Evolutionary conservation across 1,140 invertebrate species (phyloP), one percentile per base, ranked within the genome.

Genomic region (Neodiprion pinetum): DNA sequence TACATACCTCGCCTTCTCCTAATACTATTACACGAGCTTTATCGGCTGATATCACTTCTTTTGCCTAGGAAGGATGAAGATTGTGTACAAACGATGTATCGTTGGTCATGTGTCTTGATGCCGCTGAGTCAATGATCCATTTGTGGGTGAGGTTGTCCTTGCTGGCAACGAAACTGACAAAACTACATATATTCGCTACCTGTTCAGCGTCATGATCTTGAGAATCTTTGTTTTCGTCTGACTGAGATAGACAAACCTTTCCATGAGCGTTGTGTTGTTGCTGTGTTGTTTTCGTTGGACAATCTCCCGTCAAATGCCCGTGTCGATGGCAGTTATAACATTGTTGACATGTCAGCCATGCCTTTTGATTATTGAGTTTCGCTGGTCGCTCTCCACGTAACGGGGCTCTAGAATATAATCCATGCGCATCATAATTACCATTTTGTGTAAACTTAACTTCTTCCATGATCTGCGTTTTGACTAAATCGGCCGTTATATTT

Each of bases 381-480:
- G 17, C 17, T 21, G 17, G 17, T 21, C 17, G 17, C 17, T 21
- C 17, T 21, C 17, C 17, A 21, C 17, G 17, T 21, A 21, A 21
- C 17, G 0, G 17, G 17, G 17, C 17, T 21, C 17, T 21, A 21
- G 17, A 21, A 21, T 21, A 21, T 21, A 21, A 21, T 21, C 17
- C 17, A 21, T 21, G 17, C 17, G 17, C 17, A 21, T 21, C 17
- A 21, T 21, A 21, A 21, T 21, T 21, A 21, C 17, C 17, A 21
- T 0, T 21, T 76, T 76, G 53, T 67, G 75, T 70, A 72, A 73
- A 76, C 72, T 83, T 80, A 70, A 81, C 77, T 79, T 85, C 80
- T 77, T 86, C 80, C 47, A 85, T 72, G 71, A 84, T 73, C 74
- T 84, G 80, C n/a, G 77, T 80, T 82, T 85, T 83, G 4, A 85